These are phyloP conservation scores for Ischnus inquisitorius DNA, from an alignment of 2,888 invertebrate species.

Conservation along the genomic window DNA sequence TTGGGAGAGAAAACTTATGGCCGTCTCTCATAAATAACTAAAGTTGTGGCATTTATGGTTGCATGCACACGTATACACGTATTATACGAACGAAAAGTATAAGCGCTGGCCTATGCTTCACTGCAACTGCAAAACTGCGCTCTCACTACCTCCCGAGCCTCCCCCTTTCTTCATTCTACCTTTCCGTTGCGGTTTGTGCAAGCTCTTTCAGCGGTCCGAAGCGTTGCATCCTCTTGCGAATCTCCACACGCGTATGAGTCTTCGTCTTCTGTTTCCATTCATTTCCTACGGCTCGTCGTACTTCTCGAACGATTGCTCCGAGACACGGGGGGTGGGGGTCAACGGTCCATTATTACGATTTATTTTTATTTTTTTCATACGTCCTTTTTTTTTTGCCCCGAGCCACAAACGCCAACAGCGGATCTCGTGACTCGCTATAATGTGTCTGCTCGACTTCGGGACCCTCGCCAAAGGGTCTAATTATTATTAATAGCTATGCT, in stretches of 20 bases:
- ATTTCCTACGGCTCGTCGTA: neutral
- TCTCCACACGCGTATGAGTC: slow-evolving; percentile 36
- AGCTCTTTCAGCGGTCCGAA: slow-evolving; percentile 34
- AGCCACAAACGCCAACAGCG: neutral
- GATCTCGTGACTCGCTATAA: slow-evolving; percentile 63
- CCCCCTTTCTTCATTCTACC: neutral
- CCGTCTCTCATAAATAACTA: slow-evolving; percentile 78
- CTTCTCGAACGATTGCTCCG: neutral
- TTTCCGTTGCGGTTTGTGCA: slow-evolving; percentile 18
- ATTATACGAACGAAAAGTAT: slow-evolving; percentile 39
- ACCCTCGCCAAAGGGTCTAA: slow-evolving; percentile 57
- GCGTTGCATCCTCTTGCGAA: slow-evolving; percentile 50
- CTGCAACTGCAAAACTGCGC: slow-evolving; percentile 21
- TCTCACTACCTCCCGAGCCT: neutral
- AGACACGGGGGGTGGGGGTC: slow-evolving; percentile 33
- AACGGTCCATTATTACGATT: slow-evolving; percentile 39
- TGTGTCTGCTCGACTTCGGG: slow-evolving; percentile 58
- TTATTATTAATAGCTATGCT: slow-evolving; percentile 67
- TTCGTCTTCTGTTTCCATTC: slow-evolving; percentile 20
- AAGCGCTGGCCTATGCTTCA: slow-evolving; percentile 50
- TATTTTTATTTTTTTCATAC: slow-evolving; percentile 9
- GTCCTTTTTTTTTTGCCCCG: slow-evolving; percentile 14
- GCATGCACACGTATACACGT: slow-evolving; percentile 73
- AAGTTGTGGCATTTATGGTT: slow-evolving; percentile 81
- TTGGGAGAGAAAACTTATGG: slow-evolving; percentile 77